Evolutionary conservation across 2,888 invertebrate species (phyloP), one percentile per base, ranked within the genome.

Genomic region (Meteorus colon): DNA sequence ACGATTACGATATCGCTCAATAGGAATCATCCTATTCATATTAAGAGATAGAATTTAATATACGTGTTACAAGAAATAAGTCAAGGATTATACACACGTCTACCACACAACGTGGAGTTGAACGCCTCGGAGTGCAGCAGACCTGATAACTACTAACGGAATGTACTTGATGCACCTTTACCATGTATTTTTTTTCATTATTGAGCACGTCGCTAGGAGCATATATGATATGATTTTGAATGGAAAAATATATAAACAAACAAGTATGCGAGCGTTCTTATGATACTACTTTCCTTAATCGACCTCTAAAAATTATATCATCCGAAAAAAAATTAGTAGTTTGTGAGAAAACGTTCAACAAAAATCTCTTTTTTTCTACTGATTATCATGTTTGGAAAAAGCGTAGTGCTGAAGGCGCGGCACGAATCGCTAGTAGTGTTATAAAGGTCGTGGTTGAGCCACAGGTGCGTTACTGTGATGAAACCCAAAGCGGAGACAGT

Each of bases 91-190:
- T 14, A n/a, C 48, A 48, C 48, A 48, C 48, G n/a, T n/a, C 16
- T 14, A 48, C 48, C 19, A 55, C 24, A 19, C 55, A 8, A 77
- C 83, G 82, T 83, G 84, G 85, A 84, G 87, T 87, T 88, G 87
- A 87, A 88, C 85, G 87, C 87, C 86, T 87, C 79, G 75, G 82
- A 86, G 87, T 85, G 86, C 86, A 86, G 76, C 84, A 86, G 88
- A 87, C 85, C 86, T 83, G 84, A 85, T 86, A 87, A 87, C 84
- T 82, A 82, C 82, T 86, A 87, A 87, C 87, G 86, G 86, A 86
- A 82, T 83, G 81, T 78, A 74, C 79, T 82, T 79, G 70, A 24
- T 55, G 71, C 73, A 67, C 51, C 71, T 73, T 69, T 66, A 63
- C 63, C 77, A 78, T 67, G 27, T 24, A 55, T 55, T 60, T 10